Percentiles rank a stretch among this genome's conserved stretches.
phyloP scores from a whole-genome alignment of 2,888 invertebrate species.

The Hyalella azteca region DNA sequence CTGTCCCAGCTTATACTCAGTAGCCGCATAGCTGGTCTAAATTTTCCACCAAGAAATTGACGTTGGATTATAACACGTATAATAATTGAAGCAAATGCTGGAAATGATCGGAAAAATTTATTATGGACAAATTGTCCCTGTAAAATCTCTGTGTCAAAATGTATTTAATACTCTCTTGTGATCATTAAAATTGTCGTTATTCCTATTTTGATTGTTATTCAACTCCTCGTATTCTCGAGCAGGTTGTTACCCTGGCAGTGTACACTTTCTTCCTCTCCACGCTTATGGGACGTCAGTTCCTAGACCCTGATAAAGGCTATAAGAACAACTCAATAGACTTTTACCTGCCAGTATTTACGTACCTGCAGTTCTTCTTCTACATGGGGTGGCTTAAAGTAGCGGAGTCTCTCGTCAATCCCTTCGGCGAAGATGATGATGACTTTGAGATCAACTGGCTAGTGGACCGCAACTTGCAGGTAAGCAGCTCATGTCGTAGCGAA shows the following conservation, averaged over 20 bases:
- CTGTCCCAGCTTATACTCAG: too few species aligned
- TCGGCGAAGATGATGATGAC: conserved; percentile 95
- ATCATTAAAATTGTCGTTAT: neutral
- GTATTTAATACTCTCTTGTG: too few species aligned
- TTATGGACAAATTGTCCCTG: too few species aligned
- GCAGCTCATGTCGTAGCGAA: too few species aligned
- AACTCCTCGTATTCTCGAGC: conserved; percentile 58
- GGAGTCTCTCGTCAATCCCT: conserved; percentile 91
- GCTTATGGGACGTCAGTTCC: conserved; percentile 84
- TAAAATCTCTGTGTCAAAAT: too few species aligned
- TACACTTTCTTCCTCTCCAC: conserved; percentile 91
- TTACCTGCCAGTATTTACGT: conserved; percentile 89
- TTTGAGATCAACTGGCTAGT: conserved; percentile 93
- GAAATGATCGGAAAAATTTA: too few species aligned
- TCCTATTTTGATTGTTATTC: neutral
- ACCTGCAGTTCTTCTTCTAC: conserved; percentile 89
- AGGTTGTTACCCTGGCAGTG: conserved; percentile 91
- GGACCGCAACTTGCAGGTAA: conserved; percentile 89
- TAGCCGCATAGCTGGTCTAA: too few species aligned
- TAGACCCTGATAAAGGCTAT: conserved; percentile 68
- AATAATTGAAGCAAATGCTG: too few species aligned
- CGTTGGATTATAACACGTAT: too few species aligned
- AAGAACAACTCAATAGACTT: conserved; percentile 66
- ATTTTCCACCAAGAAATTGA: too few species aligned
- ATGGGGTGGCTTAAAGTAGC: conserved; percentile 96